These are phyloP conservation scores for Oreochromis mossambicus DNA, from an alignment of 2,797 vertebrate genomes.

Conservation along the genomic window DNA sequence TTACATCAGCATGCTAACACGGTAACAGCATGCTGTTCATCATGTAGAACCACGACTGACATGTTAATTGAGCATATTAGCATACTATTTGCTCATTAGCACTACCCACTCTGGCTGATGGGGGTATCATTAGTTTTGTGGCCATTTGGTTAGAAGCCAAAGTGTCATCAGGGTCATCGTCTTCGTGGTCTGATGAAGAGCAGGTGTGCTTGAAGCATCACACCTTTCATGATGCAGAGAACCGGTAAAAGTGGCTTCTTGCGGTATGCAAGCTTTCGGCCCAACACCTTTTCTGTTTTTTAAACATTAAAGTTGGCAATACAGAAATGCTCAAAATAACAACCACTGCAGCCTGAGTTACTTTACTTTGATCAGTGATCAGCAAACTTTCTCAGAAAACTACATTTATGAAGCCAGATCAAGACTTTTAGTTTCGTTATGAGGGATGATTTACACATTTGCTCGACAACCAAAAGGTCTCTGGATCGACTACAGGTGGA, in stretches of 20 bases:
- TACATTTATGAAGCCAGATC: background rate
- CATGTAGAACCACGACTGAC: background rate
- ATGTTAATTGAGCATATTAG: background rate
- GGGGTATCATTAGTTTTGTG: background rate
- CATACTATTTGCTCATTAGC: background rate
- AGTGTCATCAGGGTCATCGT: background rate
- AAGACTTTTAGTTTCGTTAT: background rate
- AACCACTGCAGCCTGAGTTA: background rate
- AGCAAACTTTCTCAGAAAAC: background rate
- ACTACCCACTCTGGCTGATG: background rate
- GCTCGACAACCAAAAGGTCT: background rate
- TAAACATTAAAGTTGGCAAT: background rate
- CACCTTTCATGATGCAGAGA: background rate
- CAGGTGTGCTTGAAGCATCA: background rate
- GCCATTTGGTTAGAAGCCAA: background rate
- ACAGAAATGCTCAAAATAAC: background rate
- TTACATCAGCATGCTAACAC: background rate
- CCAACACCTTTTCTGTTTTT: background rate
- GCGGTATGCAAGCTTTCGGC: background rate
- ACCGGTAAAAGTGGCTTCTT: background rate
- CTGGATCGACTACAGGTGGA: background rate
- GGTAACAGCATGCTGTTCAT: background rate
- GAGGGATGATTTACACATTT: background rate
- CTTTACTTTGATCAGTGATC: background rate
- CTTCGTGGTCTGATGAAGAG: background rate